Evolutionary conservation across 1,140 invertebrate species (phyloP), one percentile per base, ranked within the genome.

Genomic region (Cotesia typhae): DNA sequence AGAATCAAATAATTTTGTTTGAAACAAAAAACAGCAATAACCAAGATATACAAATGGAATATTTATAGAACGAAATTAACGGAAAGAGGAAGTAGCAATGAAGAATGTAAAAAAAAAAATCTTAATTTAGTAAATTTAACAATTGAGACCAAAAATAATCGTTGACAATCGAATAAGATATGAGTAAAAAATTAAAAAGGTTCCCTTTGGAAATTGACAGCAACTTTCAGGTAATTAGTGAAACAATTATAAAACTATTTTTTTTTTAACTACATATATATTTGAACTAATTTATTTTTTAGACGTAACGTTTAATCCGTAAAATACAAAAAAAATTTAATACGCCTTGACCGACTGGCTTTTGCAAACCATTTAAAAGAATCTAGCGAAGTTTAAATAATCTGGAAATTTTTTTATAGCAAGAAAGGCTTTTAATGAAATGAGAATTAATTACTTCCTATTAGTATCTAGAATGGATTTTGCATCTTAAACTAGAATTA

Each of bases 301-400:
- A 66, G 64, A 51, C 47, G 28, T 28, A n/a, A 53, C 51, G n/a
- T 66, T 66, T 47, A 41, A 51, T 66, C 53, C 5, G 53, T 55
- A n/a, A 55, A 55, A 55, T 63, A n/a, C 9, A 47, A 41, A 61
- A 35, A 61, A 38, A 37, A 64, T 9, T 61, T 35, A 20, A 61
- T 37, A 38, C 14, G 14, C 28, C 60, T 64, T 64, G 35, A 38
- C 14, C 61, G 37, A 41, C 37, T 64, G 61, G 61, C 37, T 64
- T 66, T 66, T 66, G 64, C 64, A 66, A 51, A 66, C 12, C 38
- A 64, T 64, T 41, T 2, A 64, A 20, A 64, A 64, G n/a, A 55
- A 55, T 9, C 4, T 6, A 47, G 41, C 10, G 41, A 17, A 55
- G 5, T 55, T 55, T 14, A 55, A 4, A 14, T n/a, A 17, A 64